Evolutionary conservation across 2,888 invertebrate genomes (phyloP), one percentile per base, ranked within the genome.

Genomic region (Epinotia brunnichana): DNA sequence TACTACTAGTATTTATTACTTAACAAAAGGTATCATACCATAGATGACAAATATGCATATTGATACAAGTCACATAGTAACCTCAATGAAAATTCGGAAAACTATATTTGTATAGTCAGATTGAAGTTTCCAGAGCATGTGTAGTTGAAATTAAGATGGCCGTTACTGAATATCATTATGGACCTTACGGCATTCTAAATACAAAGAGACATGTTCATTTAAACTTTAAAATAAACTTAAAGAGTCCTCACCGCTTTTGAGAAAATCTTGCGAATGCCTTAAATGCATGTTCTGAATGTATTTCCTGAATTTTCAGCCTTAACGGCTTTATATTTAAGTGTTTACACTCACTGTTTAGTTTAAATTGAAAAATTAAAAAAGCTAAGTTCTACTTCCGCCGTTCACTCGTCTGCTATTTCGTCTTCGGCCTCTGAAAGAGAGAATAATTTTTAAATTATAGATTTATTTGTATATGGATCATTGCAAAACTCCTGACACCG

Each of bases 391-490:
- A 29, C 51, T 13, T 60, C 2, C 11, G 3, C 41, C 21, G 44
- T 74, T 80, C 77, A 82, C 71, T 82, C 77, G 24, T 81, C 81
- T 4, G 56, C 78, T 13, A 81, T 80, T 9, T 82, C 83, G 53
- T 86, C 85, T 53, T 84, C 85, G 2, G 75, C 81, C 56, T 84
- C 84, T 82, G 80, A 59, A 81, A 80, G n/a, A 54, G 63, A 59
- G 24, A 63, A 57, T 9, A 9, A n/a, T 35, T 24, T 2, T 24
- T 24, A 24, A 1, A 24, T 24, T 24, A 24, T 24, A 2, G 13
- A 29, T 57, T 57, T 2, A 24, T 10, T 2, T 15, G 21, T 24
- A 21, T 10, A 57, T 57, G 35, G 15, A 35, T 7, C 9, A 9
- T 35, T 35, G 7, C 7, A 0, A 0, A 35, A 9, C 35, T 35